Base-by-base conservation (phyloP, 2,113 vertebrate genomes). In the Nanorana parkeri region DNA sequence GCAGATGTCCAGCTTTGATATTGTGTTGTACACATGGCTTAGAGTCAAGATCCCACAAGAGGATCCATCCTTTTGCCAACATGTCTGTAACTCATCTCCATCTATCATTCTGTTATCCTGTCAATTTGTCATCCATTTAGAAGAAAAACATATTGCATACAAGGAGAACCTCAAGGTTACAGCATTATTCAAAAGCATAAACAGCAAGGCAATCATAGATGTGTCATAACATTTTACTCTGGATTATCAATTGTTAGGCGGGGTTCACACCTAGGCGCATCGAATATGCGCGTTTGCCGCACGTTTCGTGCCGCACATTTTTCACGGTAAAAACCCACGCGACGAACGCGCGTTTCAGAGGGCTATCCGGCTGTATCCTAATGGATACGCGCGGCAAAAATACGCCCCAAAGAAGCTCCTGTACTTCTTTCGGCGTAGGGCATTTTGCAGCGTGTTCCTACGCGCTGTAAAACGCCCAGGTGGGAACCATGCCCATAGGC, bases 1-100 rank as follows among this genome's bases (percentile, higher is more conserved):
- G 52, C 74, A 77, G 74, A 64, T 77, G 74, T 77, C 74, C 74
- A 77, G 23, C 60, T 65, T 77, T 77, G 74, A 77, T 52, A 60
- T 64, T 77, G 17, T 52, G 17, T 65, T 47, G 41, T 77, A 77
- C 65, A 77, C 60, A 77, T 77, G 74, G 74, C 74, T 65, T 28
- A 21, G 32, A 77, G 51, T 77, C 74, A 77, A 77, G 74, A 77
- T 64, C 74, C 74, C 74, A 77, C 74, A 77, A 26, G 41, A 36
- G 74, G 41, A 77, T 63, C 36, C 21, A 28, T 65, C 58, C 36
- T 65, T 64, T 36, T 52, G 74, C 74, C 74, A 77, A 52, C 60
- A 8, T 23, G 21, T 52, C 74, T 77, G 73, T 65, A 77, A 77
- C 32, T 32, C 60, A 63, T 77, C 60, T 64, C 74, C 74, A 77